Base-by-base conservation (phyloP, 1,140 invertebrate genomes). In the Drosophila dunni region DNA sequence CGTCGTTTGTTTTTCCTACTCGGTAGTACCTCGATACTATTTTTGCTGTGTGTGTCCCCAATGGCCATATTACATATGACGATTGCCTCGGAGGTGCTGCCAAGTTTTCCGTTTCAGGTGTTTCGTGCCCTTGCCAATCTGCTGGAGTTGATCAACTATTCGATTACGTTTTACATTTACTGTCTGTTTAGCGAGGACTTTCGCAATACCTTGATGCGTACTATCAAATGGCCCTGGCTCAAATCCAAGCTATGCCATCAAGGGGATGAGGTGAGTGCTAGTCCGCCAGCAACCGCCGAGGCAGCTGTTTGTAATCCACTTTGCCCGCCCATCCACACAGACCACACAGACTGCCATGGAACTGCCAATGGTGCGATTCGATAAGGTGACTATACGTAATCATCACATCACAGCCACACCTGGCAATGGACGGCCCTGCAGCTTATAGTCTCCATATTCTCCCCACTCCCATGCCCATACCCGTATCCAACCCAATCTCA, bases 141-240 rank as follows among this genome's bases (percentile, higher is more conserved):
- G 10, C 88, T 96, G 68, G 96, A 96, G 91, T 93, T 96, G 17
- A 94, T 94, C 65, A 96, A 96, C 90, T 96, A 96, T 81, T 96
- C 96, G 42, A 94, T 96, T 46, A 96, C 96, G 3, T 96, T 96
- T 92, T 96, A 96, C 90, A 96, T 96, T 45, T 96, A 96, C 91
- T 96, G 95, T 73, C 91, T 96, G 50, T 96, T 96, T 89, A 96
- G 95, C 36, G 95, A 96, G 79, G 96, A 96, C 75, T 96, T 96
- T 79, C 94, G 96, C 10, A 95, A 94, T 74, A 96, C 95, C 0
- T 93, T 96, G 69, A 90, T 96, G 29, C 92, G 94, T 13, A 96
- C 94, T 0, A 93, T 96, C 29, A 94, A 94, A 38, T 95, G 94
- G 86, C 94, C 95, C 0, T 94, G 93, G 93, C 51, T 91, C 6